These are phyloP conservation scores for Intellagama lesueurii DNA, from an alignment of 2,797 vertebrate genomes.

Conservation along the genomic window DNA sequence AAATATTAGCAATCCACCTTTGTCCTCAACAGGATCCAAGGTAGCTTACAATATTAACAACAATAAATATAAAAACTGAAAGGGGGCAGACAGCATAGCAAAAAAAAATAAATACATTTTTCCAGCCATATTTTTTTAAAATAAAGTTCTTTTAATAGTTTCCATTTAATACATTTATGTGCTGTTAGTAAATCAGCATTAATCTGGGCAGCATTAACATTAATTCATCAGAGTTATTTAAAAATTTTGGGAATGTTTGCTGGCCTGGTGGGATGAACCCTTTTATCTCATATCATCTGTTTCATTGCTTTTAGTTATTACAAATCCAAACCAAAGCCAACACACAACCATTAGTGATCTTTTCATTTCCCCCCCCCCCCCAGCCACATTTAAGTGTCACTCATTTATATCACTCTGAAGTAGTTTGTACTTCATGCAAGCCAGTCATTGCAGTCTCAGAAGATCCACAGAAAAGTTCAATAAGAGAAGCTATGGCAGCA, in stretches of 20 bases:
- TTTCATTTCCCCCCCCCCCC: background rate
- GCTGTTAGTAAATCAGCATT: conserved; percentile 79
- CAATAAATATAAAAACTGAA: too few relatives aligned
- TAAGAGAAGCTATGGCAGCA: background rate
- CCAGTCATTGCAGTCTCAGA: conserved; percentile 5
- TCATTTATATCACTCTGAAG: accelerated
- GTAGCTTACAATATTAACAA: too few relatives aligned
- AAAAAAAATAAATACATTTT: conserved; percentile 48
- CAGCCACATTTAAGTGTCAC: background rate
- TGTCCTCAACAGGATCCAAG: too few relatives aligned
- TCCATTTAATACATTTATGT: conserved; percentile 76
- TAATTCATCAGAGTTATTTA: conserved; percentile 11
- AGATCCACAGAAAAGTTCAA: conserved; percentile 14
- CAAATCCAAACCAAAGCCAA: accelerated
- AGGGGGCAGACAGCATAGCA: too few relatives aligned
- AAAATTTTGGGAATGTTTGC: conserved; percentile 30
- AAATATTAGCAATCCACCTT: too few relatives aligned
- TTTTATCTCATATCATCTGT: background rate
- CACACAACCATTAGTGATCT: background rate
- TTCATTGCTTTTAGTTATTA: background rate
- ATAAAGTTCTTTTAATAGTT: conserved; percentile 83
- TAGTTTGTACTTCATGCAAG: background rate
- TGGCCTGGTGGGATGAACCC: background rate
- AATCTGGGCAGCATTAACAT: conserved; percentile 55
- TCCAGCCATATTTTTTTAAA: conserved; percentile 73